Base-by-base conservation (phyloP, 2,113 vertebrate genomes). In the Pachypanchax playfairii region DNA sequence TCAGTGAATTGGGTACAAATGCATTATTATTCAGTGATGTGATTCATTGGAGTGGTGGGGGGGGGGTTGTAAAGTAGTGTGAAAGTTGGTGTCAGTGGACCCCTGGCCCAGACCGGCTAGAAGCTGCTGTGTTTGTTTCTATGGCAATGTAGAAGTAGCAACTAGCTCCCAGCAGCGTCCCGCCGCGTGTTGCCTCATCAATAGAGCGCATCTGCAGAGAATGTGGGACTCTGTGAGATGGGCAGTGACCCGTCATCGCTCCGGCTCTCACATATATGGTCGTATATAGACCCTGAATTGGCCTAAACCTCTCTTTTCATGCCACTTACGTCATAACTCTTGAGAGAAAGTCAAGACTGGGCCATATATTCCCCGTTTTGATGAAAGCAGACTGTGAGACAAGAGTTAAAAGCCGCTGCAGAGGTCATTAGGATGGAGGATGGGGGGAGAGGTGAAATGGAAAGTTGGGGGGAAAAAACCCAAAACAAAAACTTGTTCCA, bases 141-240 rank as follows among this genome's bases (percentile, higher is more conserved):
- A 97, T 96, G 94, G 96, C 91, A 96, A 96, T 94, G 85, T 91
- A 87, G 93, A 90, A 94, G 87, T 90, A 93, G 93, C 94, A 94
- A 92, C 93, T 90, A 92, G 87, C 92, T 87, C 94, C 91, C 93
- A 93, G 95, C 93, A 94, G 94, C 92, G 87, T 96, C 95, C 94
- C 93, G 95, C 93, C 96, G 86, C 94, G 91, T 96, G 90, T 91
- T 94, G 89, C 93, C 94, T 92, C 92, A 91, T 97, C 94, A 98
- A 97, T 98, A 94, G 94, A 90, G 90, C 86, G 95, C 96, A 97
- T 98, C 96, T 97, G 96, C 95, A 97, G 92, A 95, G 94, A 95
- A 93, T 92, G 93, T 93, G 93, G 91, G 93, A 92, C 90, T 90
- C 91, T 88, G 89, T 57, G 91, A 95, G 95, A 95, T 96, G 97